Evolutionary conservation across 2,797 vertebrate genomes (phyloP), one percentile per base, ranked within the genome.

Genomic region (Malacoctenus gilli): DNA sequence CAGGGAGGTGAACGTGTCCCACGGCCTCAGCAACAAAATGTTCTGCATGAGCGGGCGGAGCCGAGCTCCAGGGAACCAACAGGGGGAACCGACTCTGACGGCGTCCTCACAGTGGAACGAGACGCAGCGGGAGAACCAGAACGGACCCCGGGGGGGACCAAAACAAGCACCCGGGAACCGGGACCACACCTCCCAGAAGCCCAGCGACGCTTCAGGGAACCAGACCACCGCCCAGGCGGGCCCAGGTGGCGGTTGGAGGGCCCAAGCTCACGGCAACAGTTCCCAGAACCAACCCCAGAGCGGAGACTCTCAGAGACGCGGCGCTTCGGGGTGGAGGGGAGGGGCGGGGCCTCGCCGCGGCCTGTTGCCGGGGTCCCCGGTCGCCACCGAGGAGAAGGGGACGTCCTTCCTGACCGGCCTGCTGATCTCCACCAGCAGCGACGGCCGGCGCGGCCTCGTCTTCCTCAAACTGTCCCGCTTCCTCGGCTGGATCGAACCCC

Each of bases 381-480:
- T 93, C 0, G 88, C 83, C n/a, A 88, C 93, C 0, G 60, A 90
- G 23, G 89, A 94, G 22, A 80, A 80, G 7, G 92, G 89, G 4
- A 94, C 93, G 0, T 94, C 87, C 55, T 97, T 95, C 57, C 83
- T 98, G 32, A 95, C 93, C 0, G 96, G 96, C 0, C 65, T 97
- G 22, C 84, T 93, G 42, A 79, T 89, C 16, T 76, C 81, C 0
- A 50, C 56, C 0, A 47, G 66, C 14, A 86, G 87, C 0, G 16
- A 42, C 6, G 9, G 19, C 0, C 2, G 87, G 0, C 15, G 39
- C 6, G 72, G 83, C 0, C n/a, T 93, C 23, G 77, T 93, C n/a
- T 94, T 97, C 80, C 94, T 91, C 34, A 95, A 94, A 76, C 84
- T 94, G 0, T 93, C 94, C 0, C 93, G 96, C 61, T 94, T 95